Percentiles rank a stretch among this genome's conserved stretches.
Conservation (phyloP, 2,797 vertebrate genomes). For the Pelochelys cantorii region DNA sequence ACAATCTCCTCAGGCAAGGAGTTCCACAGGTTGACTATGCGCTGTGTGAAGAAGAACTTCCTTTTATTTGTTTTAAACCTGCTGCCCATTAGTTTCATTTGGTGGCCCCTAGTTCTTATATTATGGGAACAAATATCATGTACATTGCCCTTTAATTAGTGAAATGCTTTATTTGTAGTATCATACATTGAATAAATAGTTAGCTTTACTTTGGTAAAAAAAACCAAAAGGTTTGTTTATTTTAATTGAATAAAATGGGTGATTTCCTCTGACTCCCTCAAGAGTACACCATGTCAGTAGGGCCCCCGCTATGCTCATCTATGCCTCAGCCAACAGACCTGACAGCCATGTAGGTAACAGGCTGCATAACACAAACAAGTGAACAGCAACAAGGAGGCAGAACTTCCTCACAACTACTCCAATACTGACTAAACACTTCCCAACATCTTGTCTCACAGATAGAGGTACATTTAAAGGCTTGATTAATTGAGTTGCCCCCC, state of each 20-base stretch:
- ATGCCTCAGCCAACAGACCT: background rate
- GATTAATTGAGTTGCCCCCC: background rate
- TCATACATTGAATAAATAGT: background rate
- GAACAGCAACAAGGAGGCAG: background rate
- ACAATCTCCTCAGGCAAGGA: too few species aligned
- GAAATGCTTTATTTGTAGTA: background rate
- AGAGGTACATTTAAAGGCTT: background rate
- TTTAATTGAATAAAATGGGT: background rate
- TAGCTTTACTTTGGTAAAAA: background rate
- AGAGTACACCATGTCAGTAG: background rate
- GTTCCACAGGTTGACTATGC: too few species aligned
- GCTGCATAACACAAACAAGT: background rate
- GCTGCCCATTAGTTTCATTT: too few species aligned
- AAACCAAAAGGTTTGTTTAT: background rate
- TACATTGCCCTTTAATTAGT: background rate
- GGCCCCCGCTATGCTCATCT: background rate
- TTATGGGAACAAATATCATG: background rate
- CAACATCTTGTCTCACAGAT: background rate
- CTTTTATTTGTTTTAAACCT: too few species aligned
- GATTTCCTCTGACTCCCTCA: background rate
- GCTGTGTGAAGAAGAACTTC: too few species aligned
- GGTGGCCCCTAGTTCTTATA: too few species aligned
- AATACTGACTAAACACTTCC: background rate
- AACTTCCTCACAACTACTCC: background rate
- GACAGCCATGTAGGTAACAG: background rate